A percentile compares a stretch with the other conserved stretches of the same genome.
phyloP scores from a whole-genome alignment of 2,113 vertebrate genomes.

The Cervus canadensis region DNA sequence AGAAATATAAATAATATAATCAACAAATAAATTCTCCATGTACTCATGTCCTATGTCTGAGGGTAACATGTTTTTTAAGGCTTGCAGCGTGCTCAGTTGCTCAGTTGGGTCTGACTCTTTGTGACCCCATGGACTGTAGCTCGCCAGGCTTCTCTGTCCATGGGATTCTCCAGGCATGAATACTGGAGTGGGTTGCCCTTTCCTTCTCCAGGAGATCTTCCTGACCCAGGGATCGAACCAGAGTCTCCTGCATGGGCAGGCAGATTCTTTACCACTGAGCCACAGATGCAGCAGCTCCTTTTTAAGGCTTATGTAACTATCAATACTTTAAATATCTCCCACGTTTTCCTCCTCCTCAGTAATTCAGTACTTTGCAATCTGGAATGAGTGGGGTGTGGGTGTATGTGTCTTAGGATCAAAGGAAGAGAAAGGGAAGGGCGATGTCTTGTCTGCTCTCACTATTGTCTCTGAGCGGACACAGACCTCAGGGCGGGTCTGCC shows the following conservation, averaged over 20 bases:
- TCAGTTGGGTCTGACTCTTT: background rate
- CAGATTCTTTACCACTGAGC: background rate
- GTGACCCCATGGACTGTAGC: background rate
- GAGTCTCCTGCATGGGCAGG: background rate
- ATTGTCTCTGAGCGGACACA: background rate
- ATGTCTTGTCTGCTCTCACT: background rate
- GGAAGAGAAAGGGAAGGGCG: background rate
- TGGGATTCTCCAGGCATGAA: background rate
- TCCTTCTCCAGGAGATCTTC: background rate
- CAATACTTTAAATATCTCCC: background rate
- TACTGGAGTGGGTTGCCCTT: background rate
- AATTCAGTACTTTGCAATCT: background rate
- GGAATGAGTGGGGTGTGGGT: background rate
- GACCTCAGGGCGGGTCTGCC: background rate
- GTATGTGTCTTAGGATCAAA: background rate
- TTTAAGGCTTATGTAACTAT: background rate
- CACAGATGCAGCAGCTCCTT: background rate
- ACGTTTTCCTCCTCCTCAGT: background rate
- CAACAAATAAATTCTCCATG: background rate
- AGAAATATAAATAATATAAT: background rate
- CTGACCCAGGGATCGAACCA: background rate
- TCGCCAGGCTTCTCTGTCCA: background rate
- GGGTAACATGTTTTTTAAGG: background rate
- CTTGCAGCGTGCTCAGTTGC: background rate
- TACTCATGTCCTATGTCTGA: background rate